A percentile compares a stretch with the other conserved stretches of the same genome.
Conservation (phyloP, 2,797 vertebrate species). For the Fistularia commersonii region DNA sequence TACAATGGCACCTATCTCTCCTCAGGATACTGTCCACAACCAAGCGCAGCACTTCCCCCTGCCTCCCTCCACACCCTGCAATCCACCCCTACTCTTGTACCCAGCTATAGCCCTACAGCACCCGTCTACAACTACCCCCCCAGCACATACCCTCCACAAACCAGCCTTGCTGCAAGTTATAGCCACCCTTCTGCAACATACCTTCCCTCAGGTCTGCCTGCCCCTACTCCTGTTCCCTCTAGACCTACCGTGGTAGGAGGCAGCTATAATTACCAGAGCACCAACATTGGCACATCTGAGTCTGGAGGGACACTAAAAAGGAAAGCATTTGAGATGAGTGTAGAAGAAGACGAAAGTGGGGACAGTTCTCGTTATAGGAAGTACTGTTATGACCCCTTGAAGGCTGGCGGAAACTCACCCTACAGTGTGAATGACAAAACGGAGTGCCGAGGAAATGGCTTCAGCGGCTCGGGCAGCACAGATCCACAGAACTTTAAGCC, state of each 20-base stretch:
- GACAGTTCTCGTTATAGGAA: constrained; percentile 84
- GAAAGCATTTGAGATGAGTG: constrained; percentile 86
- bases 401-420: constrained; percentile 72
- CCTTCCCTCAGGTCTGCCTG: constrained; percentile 82
- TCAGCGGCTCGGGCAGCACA: constrained; percentile 60
- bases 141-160: constrained; percentile 83
- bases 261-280: constrained; percentile 82
- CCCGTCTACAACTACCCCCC: constrained; percentile 86
- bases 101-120: constrained; percentile 84
- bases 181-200: constrained; percentile 82
- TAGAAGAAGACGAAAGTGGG: constrained; percentile 77
- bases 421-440: constrained; percentile 81
- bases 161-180: constrained; percentile 76
- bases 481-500: constrained; percentile 74
- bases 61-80: constrained; percentile 84
- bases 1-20: constrained; percentile 90
- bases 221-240: constrained; percentile 82
- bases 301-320: constrained; percentile 82
- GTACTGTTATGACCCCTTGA: constrained; percentile 85
- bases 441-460: constrained; percentile 86
- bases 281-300: constrained; percentile 69
- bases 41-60: constrained; percentile 79
- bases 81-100: constrained; percentile 79
- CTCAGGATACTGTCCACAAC: constrained; percentile 87
- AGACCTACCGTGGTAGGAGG: constrained; percentile 79